Evolutionary conservation across 92 coral and sea anemone genomes (phyloP).

Genomic region (Heliopora coerulea): DNA sequence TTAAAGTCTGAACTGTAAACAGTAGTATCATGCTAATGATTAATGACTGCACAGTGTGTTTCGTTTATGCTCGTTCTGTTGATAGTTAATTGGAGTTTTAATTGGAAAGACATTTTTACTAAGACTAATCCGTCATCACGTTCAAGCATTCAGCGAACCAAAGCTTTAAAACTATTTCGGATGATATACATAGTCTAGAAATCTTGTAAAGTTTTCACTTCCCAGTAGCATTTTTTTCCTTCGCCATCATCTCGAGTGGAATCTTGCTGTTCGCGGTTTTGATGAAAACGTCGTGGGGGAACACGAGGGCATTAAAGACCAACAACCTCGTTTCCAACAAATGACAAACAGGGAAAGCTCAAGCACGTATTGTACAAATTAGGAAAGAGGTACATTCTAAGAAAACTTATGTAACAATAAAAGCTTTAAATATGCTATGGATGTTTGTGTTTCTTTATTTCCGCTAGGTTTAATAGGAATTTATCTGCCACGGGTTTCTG

Average conservation of each 20-base stretch:
- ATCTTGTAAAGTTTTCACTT: too few relatives aligned
- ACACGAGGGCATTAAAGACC: not conserved
- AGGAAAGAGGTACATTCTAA: not conserved
- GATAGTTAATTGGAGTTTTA: constrained; percentile 38
- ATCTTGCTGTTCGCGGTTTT: not conserved
- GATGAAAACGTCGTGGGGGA: not conserved
- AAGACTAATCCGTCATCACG: too few relatives aligned
- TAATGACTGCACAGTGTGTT: constrained; percentile 30
- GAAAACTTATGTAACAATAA: too few relatives aligned
- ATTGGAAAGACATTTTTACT: constrained; percentile 21
- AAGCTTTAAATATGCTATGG: not conserved
- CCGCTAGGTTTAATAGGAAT: not conserved
- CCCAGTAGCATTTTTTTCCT: too few relatives aligned
- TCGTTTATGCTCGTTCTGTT: not conserved
- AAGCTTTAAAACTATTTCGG: too few relatives aligned
- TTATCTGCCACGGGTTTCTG: too few relatives aligned
- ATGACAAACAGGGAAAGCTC: not conserved
- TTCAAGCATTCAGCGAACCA: too few relatives aligned
- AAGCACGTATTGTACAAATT: not conserved
- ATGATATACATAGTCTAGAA: too few relatives aligned
- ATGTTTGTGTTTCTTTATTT: not conserved
- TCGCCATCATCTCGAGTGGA: too few relatives aligned
- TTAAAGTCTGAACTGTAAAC: constrained; percentile 12
- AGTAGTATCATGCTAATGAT: not conserved
- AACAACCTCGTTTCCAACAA: too few relatives aligned